Percentiles rank a stretch among this genome's conserved stretches.
Evolutionary conservation across 2,888 invertebrate genomes (phyloP).

Genomic region (Chesias legatella): DNA sequence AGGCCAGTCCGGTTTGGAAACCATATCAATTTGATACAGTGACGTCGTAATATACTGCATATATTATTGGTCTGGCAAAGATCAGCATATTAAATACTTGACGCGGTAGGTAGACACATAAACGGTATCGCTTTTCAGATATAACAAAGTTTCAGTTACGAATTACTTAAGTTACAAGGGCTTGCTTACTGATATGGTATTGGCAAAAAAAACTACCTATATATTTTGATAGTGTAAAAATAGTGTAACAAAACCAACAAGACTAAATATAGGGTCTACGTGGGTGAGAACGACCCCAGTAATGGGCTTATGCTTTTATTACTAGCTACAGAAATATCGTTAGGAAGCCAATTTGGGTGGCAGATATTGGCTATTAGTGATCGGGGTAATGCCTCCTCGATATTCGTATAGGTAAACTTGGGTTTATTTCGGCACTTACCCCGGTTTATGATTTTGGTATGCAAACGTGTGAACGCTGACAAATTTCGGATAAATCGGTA

Average conservation of each 20-base stretch:
- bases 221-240: not conserved
- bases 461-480: slow-evolving; percentile 9
- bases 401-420: slow-evolving; percentile 65
- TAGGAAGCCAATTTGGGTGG: slow-evolving; percentile 75
- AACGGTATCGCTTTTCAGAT: too few species aligned
- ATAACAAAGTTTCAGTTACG: too few species aligned
- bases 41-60: too few species aligned
- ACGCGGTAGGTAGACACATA: too few species aligned
- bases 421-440: slow-evolving; percentile 48
- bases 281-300: slow-evolving; percentile 55
- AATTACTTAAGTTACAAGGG: too few species aligned
- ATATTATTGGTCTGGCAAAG: too few species aligned
- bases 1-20: too few species aligned
- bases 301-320: slow-evolving; percentile 76
- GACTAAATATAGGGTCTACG: slow-evolving; percentile 44
- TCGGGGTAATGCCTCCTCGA: slow-evolving; percentile 65
- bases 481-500: slow-evolving; percentile 13
- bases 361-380: slow-evolving; percentile 78
- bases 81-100: too few species aligned
- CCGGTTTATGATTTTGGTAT: slow-evolving; percentile 31
- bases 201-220: too few species aligned
- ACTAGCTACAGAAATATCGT: slow-evolving; percentile 75
- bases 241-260: slow-evolving; percentile 13
- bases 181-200: too few species aligned
- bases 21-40: too few species aligned